phyloP scores from a whole-genome alignment of 2,888 invertebrate genomes.

The Coelopa pilipes region DNA sequence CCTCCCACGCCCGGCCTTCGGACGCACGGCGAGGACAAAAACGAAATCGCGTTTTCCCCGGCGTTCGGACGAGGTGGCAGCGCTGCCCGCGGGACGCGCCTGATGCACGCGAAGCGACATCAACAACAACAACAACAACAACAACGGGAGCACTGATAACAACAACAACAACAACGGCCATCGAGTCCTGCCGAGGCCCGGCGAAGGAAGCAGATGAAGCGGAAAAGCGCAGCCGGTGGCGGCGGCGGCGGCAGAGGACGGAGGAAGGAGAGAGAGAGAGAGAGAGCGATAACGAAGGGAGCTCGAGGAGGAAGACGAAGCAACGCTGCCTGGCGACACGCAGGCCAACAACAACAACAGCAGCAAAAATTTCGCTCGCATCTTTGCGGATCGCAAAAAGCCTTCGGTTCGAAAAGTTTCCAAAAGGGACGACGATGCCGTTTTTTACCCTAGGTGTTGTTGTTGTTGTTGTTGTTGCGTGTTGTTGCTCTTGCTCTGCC shows the following conservation, averaged over 20 bases:
- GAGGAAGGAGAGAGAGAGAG: too few species aligned
- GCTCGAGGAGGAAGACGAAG: too few species aligned
- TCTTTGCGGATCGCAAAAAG: too few species aligned
- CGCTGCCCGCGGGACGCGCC: not conserved
- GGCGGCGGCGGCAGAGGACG: not conserved
- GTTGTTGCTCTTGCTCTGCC: too few species aligned
- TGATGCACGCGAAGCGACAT: not conserved
- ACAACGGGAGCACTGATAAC: not conserved
- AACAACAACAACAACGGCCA: not conserved
- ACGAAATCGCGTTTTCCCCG: not conserved
- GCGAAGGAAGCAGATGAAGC: slow-evolving; percentile 1
- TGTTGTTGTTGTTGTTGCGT: too few species aligned
- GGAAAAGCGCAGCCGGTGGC: not conserved
- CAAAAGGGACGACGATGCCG: too few species aligned
- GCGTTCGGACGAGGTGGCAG: not conserved
- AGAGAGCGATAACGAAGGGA: too few species aligned
- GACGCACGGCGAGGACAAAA: not conserved
- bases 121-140: not conserved
- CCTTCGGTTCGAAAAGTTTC: too few species aligned
- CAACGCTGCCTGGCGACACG: too few species aligned
- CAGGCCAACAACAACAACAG: too few species aligned
- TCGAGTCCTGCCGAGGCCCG: not conserved
- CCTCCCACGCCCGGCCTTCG: not conserved
- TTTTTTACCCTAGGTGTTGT: too few species aligned
- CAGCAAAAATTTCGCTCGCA: too few species aligned